These are phyloP conservation scores for Holothuria scabra DNA, from an alignment of 53 echinoderm and acorn worm species.

Conservation along the genomic window DNA sequence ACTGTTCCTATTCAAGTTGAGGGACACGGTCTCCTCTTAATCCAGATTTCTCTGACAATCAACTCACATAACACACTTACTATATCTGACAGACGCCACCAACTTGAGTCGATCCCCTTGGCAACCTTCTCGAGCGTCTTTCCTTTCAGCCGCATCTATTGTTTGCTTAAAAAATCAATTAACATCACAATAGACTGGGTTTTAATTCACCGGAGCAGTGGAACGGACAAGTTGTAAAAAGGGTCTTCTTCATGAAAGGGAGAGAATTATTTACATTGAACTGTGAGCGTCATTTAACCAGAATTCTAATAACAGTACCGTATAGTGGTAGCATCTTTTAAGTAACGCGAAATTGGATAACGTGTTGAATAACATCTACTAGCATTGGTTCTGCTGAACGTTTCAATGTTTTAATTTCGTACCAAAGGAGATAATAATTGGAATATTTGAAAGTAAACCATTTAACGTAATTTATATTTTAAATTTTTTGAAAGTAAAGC, in stretches of 20 bases:
- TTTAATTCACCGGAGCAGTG: conserved; percentile 14
- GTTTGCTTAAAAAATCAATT: conserved; percentile 40
- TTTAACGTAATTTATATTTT: no score
- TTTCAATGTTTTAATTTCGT: no score
- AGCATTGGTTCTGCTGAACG: no score
- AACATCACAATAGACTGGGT: conserved; percentile 21
- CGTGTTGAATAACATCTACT: background rate
- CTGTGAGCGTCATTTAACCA: conserved; percentile 32
- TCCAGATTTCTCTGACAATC: no score
- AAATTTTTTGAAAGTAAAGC: no score
- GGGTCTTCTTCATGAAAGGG: conserved; percentile 6
- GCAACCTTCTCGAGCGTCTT: conserved; percentile 18
- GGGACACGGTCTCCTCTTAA: no score
- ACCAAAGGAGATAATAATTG: no score
- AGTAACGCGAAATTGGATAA: background rate
- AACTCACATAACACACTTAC: no score
- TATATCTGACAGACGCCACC: no score
- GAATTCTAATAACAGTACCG: conserved; percentile 24
- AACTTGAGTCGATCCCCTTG: background rate
- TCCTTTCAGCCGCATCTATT: conserved; percentile 27
- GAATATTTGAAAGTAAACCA: no score
- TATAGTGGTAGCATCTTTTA: conserved; percentile 7
- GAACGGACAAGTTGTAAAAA: conserved; percentile 1
- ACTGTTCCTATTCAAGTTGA: no score
- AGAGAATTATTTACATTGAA: conserved; percentile 24